These are phyloP conservation scores for Digitonthophagus gazella DNA, from an alignment of 2,888 invertebrate species.

Conservation along the genomic window DNA sequence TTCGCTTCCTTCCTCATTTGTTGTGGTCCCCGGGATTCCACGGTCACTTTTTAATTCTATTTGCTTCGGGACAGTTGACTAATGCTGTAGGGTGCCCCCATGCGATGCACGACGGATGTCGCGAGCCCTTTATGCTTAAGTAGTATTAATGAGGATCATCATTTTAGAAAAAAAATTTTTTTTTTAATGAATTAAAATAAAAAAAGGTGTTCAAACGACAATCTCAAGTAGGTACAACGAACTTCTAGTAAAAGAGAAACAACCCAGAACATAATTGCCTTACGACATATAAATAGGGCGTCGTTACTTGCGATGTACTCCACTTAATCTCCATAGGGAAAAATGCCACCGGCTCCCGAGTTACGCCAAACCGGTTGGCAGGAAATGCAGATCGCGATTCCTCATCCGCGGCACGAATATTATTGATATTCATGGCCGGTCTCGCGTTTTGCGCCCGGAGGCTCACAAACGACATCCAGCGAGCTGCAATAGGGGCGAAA, in stretches of 20 bases:
- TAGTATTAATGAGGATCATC: neutral
- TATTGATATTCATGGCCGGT: neutral
- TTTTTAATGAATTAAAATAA: no score
- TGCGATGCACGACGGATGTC: neutral
- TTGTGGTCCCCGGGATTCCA: conserved; percentile 10
- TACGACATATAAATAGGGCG: neutral
- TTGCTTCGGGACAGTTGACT: conserved; percentile 9
- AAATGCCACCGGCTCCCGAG: neutral
- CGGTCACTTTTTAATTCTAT: conserved; percentile 15
- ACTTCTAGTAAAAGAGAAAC: no score
- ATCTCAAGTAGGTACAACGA: no score
- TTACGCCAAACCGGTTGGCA: neutral
- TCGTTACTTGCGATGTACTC: neutral
- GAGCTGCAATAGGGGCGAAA: neutral
- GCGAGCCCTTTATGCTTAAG: neutral
- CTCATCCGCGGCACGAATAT: neutral
- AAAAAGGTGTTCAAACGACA: no score
- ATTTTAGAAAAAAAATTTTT: neutral
- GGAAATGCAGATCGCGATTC: neutral
- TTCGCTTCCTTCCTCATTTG: conserved; percentile 9
- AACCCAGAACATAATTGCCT: neutral
- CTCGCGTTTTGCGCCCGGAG: neutral
- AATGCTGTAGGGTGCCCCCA: neutral
- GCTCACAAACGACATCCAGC: neutral
- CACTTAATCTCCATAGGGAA: neutral